Evolutionary conservation across 2,888 invertebrate species (phyloP).

Genomic region (Cabera pusaria): DNA sequence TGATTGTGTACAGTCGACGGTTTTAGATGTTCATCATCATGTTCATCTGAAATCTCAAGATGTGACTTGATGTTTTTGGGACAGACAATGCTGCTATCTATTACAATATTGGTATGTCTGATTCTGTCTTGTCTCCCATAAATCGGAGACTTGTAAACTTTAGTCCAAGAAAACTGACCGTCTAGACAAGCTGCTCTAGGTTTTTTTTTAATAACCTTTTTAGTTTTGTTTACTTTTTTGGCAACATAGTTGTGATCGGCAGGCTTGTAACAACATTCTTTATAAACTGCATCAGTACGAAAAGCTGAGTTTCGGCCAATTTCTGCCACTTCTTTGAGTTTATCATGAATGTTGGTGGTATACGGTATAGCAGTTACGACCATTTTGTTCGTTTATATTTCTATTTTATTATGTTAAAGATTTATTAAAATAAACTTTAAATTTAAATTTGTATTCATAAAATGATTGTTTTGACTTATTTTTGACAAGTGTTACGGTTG

Average conservation of each 20-base stretch:
- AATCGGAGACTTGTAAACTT: conserved; percentile 52
- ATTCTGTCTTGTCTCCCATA: conserved; percentile 28
- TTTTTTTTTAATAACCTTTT: conserved; percentile 26
- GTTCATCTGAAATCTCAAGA: no score
- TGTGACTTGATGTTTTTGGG: no score
- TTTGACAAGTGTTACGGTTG: no score
- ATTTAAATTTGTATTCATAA: conserved; percentile 4
- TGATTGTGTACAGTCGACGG: conserved; percentile 12
- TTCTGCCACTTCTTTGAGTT: conserved; percentile 34
- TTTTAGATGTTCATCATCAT: no score
- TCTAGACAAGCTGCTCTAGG: conserved; percentile 21
- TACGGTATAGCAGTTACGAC: conserved; percentile 23
- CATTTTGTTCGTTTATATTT: no score
- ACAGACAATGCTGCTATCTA: conserved; percentile 15
- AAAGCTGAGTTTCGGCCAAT: conserved; percentile 40
- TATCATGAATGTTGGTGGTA: conserved; percentile 18
- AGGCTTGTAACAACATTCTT: conserved; percentile 53
- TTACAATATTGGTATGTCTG: conserved; percentile 25
- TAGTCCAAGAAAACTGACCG: conserved; percentile 50
- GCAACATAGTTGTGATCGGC: conserved; percentile 19
- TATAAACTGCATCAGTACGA: conserved; percentile 52
- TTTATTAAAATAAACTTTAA: neutral
- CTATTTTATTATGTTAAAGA: neutral
- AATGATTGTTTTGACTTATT: no score
- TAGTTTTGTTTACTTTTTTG: conserved; percentile 10